A percentile compares a stretch with the other conserved stretches of the same genome.
Conservation (phyloP, 2,797 vertebrate genomes). For the Alosa sapidissima region DNA sequence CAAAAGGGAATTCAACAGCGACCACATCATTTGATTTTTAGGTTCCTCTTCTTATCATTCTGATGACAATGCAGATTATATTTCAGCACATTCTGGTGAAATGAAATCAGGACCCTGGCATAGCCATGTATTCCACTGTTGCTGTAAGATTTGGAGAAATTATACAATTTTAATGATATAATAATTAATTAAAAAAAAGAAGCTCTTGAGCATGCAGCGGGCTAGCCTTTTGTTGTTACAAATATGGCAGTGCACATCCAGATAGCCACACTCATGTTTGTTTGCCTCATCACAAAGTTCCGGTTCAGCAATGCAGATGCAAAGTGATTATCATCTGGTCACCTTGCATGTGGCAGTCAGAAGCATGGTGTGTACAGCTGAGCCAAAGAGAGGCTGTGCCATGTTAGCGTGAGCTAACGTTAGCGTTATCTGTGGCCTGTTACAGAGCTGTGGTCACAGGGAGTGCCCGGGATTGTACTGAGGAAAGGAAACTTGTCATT, state of each 20-base stretch:
- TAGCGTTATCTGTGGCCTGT: background rate
- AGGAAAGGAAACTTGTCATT: background rate
- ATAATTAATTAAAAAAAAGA: background rate
- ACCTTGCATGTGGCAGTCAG: background rate
- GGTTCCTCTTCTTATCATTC: background rate
- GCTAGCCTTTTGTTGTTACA: background rate
- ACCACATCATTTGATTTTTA: slow-evolving; percentile 15
- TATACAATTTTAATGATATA: background rate
- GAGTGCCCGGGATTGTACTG: background rate
- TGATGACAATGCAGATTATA: slow-evolving; percentile 6
- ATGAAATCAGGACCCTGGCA: background rate
- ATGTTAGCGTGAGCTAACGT: background rate
- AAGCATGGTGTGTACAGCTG: background rate
- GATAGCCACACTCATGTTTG: background rate
- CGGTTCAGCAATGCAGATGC: background rate
- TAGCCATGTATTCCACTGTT: background rate
- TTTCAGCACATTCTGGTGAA: background rate
- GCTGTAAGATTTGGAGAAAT: background rate
- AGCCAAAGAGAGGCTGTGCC: background rate
- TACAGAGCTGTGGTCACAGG: background rate
- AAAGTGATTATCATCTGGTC: background rate
- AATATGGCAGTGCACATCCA: background rate
- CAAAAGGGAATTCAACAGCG: background rate
- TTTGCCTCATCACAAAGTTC: background rate
- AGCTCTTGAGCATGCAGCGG: background rate